Evolutionary conservation across 1,140 invertebrate species (phyloP), one percentile per base, ranked within the genome.

Genomic region (Cecropterus lyciades): DNA sequence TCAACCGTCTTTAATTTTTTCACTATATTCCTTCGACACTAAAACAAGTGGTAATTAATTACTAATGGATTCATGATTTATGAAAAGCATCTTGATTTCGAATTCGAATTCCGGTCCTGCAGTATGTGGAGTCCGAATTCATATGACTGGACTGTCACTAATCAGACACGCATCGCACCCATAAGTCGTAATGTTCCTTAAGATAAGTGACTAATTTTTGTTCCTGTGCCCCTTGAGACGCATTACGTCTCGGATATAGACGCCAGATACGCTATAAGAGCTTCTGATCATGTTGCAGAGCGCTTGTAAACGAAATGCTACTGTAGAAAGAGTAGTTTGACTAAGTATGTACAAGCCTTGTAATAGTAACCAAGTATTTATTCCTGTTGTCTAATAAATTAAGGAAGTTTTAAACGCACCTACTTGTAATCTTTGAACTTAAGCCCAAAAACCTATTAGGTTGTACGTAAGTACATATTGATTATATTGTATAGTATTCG

Each of bases 161-260:
- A 7, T 4, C 9, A 37, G 10, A 43, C 13, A 7, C 40, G 0
- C n/a, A 43, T n/a, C n/a, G n/a, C 40, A 14, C 13, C 14, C 6
- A 43, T 14, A 14, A 43, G 14, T 14, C 13, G 5, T 14, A 43
- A 43, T 11, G n/a, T 14, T 43, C 40, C 13, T 43, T 43, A 6
- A 43, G 40, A 14, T 37, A 53, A 43, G 20, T 56, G 68, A 69
- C 72, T 67, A 70, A 73, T 75, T 80, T 78, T 78, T 76, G 7
- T 73, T 67, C 69, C 40, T 45, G 16, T 16, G 59, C 69, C 73
- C 9, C 46, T 52, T 33, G 27, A 52, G 17, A 27, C 24, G 24
- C 70, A 66, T 75, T 72, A 69, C 53, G 72, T 60, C 65, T 77
- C 77, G 55, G 77, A 77, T 80, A 79, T 78, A 82, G 77, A 84